phyloP scores from a whole-genome alignment of 2,888 invertebrate species.

The Hanleya hanleyi region DNA sequence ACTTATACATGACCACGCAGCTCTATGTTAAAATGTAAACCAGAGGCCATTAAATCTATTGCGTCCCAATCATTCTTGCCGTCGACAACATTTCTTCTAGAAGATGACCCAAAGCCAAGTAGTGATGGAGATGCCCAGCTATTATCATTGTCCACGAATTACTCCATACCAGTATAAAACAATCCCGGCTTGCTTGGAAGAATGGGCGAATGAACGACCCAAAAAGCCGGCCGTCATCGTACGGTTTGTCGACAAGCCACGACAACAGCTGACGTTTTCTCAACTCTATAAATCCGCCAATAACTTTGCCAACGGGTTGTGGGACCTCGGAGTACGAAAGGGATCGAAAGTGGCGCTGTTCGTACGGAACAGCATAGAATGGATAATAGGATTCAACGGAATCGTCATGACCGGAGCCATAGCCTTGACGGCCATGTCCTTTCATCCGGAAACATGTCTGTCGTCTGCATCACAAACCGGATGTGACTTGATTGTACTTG shows the following conservation, averaged over 20 bases:
- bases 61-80: no score
- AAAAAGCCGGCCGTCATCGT: slow-evolving; percentile 18
- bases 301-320: slow-evolving; percentile 12
- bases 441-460: background rate
- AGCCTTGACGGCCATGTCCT: background rate
- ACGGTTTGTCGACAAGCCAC: background rate
- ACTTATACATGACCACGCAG: no score
- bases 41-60: no score
- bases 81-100: no score
- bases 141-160: background rate
- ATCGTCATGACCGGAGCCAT: slow-evolving; percentile 11
- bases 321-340: slow-evolving; percentile 5
- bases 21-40: no score
- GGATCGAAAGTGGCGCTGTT: slow-evolving; percentile 16
- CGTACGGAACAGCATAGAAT: slow-evolving; percentile 5
- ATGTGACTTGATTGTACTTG: background rate
- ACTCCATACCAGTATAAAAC: background rate
- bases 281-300: slow-evolving; percentile 7
- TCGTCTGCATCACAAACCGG: background rate
- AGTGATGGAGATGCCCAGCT: background rate
- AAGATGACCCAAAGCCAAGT: no score
- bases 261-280: slow-evolving; percentile 12
- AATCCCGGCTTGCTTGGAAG: slow-evolving; percentile 6
- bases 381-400: slow-evolving; percentile 9
- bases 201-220: slow-evolving; percentile 9